phyloP scores from a whole-genome alignment of 2,888 invertebrate species.

The Melieria picta region DNA sequence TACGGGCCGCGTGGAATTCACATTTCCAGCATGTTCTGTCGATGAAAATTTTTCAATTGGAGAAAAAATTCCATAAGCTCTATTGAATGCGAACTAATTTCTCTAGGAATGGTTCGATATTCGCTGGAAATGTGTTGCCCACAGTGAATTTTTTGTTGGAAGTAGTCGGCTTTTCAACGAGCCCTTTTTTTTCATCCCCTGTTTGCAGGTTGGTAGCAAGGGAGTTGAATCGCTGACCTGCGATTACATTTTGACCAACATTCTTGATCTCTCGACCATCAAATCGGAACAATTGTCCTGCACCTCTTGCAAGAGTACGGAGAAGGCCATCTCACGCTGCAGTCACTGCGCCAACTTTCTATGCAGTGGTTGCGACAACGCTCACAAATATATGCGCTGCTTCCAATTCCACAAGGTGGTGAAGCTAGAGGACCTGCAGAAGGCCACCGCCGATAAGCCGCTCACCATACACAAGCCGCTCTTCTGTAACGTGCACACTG shows the following conservation, averaged over 20 bases:
- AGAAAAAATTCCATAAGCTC: no score
- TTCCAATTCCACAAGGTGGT: constrained; percentile 95
- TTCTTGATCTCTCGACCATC: constrained; percentile 83
- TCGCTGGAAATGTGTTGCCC: no score
- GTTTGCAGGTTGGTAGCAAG: constrained; percentile 74
- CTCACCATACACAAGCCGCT: constrained; percentile 90
- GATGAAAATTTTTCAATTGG: no score
- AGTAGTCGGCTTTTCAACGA: no score
- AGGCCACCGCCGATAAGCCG: constrained; percentile 73
- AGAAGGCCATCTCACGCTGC: constrained; percentile 92
- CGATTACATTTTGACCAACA: constrained; percentile 88
- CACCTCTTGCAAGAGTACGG: constrained; percentile 95
- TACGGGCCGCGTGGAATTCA: no score
- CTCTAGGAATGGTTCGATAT: no score
- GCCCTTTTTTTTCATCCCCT: neutral
- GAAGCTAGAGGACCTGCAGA: constrained; percentile 85
- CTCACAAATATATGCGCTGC: constrained; percentile 96
- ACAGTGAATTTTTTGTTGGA: no score
- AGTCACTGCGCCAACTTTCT: constrained; percentile 94
- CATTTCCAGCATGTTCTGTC: no score
- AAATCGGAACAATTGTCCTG: constrained; percentile 78
- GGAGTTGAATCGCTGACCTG: constrained; percentile 83
- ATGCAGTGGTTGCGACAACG: constrained; percentile 93
- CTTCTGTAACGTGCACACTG: constrained; percentile 82
- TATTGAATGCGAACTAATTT: no score